Conservation (phyloP, 2,113 vertebrate genomes). For the Callipepla californica region DNA sequence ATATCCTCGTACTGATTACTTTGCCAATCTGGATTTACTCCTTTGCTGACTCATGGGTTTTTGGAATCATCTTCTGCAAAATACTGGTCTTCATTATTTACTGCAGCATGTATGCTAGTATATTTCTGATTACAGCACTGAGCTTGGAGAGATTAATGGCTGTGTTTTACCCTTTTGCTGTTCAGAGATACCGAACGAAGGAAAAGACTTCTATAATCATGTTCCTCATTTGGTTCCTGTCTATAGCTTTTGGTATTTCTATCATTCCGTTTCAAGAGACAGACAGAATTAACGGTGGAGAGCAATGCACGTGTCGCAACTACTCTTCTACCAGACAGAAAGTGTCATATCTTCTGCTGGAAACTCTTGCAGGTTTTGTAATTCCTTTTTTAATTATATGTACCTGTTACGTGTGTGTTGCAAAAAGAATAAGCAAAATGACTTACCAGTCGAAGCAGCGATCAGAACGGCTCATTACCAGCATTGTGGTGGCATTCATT, state of each 20-base stretch:
- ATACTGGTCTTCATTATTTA: conserved; percentile 71
- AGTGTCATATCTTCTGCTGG: conserved; percentile 48
- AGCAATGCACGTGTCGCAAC: not conserved
- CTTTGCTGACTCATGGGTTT: conserved; percentile 68
- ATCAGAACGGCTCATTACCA: conserved; percentile 62
- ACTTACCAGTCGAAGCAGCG: conserved; percentile 32
- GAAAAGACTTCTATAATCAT: not conserved
- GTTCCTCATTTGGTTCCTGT: conserved; percentile 65
- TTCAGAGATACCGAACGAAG: conserved; percentile 58
- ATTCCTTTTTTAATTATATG: conserved; percentile 72
- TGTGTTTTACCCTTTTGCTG: conserved; percentile 72
- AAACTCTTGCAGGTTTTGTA: conserved; percentile 74
- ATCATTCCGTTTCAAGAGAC: conserved; percentile 59
- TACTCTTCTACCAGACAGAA: conserved; percentile 51
- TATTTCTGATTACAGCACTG: conserved; percentile 77
- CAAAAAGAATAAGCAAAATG: conserved; percentile 68
- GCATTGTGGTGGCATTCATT: conserved; percentile 72
- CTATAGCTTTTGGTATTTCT: conserved; percentile 60
- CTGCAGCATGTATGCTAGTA: conserved; percentile 76
- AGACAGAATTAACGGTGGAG: fast-evolving
- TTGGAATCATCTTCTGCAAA: conserved; percentile 70
- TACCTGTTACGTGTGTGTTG: conserved; percentile 72
- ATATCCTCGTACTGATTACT: conserved; percentile 74
- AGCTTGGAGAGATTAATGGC: conserved; percentile 77
- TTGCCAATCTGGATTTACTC: conserved; percentile 80